Evolutionary conservation across 2,888 invertebrate genomes (phyloP), one percentile per base, ranked within the genome.

Genomic region (Lasiommata megera): DNA sequence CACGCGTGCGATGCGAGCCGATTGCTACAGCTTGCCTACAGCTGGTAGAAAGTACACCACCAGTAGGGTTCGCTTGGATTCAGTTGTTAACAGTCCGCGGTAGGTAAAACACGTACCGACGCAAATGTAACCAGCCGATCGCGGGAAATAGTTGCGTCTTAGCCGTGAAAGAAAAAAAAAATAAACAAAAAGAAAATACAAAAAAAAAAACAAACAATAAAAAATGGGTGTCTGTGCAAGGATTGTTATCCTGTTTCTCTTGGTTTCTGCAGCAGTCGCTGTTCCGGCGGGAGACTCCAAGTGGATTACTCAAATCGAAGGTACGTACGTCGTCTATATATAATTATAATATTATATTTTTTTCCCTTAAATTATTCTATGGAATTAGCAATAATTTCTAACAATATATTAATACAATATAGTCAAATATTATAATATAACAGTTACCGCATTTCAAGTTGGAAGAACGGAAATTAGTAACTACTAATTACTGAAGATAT

Each of bases 101-200:
- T 66, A 68, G 70, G 71, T 63, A 71, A 63, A 74, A 70, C 75
- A 80, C 87, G 87, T 65, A 60, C 57, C 70, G 82, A 79, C 88
- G 87, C 84, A 88, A 88, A 88, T 88, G 76, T 85, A 82, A 86
- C 86, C 87, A 82, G 75, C 66, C 74, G 68, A 70, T 79, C 82
- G 86, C 87, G 87, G 86, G 79, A 81, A 84, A 85, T 83, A 88
- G 88, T 88, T 88, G 85, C 88, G 88, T 86, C 83, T 65, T 41
- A 60, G 34, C 70, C 74, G 77, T 77, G 69, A 73, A 74, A 70
- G 63, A 71, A n/a, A 50, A 38, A n/a, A 68, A 70, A 64, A 58
- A 58, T 11, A 63, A 63, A 63, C 56, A 60, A 58, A 57, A 58
- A 44, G 60, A 61, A 51, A 56, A 65, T 58, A 62, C 64, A 60